phyloP scores from a whole-genome alignment of 2,797 vertebrate genomes.

The Natrix natrix region DNA sequence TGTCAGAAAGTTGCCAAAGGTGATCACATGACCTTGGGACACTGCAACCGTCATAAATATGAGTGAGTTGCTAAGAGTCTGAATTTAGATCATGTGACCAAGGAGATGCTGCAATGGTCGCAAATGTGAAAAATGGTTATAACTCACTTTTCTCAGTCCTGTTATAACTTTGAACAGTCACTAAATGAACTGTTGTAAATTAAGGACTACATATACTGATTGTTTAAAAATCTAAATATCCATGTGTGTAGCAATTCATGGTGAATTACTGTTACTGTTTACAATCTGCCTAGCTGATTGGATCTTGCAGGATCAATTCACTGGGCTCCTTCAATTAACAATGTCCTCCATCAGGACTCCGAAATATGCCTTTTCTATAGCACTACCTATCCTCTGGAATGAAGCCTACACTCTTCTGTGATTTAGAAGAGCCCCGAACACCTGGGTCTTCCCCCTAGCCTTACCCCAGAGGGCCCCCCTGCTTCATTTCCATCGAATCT shows the following conservation, averaged over 20 bases:
- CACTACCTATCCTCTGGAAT: neutral
- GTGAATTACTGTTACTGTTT: neutral
- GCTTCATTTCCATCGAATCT: neutral
- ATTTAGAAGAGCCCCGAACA: neutral
- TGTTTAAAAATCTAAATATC: neutral
- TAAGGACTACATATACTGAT: neutral
- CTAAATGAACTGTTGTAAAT: neutral
- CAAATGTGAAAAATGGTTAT: neutral
- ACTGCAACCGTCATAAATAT: neutral
- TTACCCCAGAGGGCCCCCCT: neutral
- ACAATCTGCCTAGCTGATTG: neutral
- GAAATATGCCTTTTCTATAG: neutral
- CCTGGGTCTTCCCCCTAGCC: neutral
- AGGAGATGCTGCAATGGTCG: neutral
- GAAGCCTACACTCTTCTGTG: neutral
- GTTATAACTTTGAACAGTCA: neutral
- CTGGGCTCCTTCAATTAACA: neutral
- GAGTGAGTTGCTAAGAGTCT: neutral
- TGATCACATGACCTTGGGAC: neutral
- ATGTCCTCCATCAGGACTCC: neutral
- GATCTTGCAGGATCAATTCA: neutral
- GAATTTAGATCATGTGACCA: neutral
- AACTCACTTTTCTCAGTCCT: neutral
- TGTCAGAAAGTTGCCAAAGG: neutral
- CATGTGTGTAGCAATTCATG: neutral